phyloP scores from a whole-genome alignment of 2,888 invertebrate species.

The Alentia gelatinosa region DNA sequence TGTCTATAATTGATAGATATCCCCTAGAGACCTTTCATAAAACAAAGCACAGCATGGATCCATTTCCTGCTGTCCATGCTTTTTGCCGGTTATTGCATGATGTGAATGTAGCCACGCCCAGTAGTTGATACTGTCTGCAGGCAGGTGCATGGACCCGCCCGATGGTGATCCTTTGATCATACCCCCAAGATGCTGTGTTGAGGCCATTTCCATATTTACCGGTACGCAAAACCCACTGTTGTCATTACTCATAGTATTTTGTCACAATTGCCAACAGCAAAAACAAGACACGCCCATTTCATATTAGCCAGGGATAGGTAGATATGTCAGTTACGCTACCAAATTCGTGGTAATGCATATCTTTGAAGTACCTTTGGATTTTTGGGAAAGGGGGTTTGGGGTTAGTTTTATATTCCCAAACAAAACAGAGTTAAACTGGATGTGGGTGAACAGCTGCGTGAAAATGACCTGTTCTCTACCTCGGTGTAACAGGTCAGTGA shows the following conservation, averaged over 20 bases:
- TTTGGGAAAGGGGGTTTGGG: too few relatives aligned
- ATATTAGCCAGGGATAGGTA: neutral
- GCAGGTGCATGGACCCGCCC: neutral
- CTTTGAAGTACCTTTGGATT: too few relatives aligned
- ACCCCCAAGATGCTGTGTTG: neutral
- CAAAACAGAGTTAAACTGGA: neutral
- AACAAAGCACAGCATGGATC: neutral
- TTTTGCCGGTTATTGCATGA: neutral
- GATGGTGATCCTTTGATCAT: neutral
- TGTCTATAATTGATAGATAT: neutral
- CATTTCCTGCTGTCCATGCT: neutral
- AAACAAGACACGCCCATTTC: neutral
- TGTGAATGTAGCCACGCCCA: neutral
- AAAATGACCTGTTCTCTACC: conserved; percentile 39
- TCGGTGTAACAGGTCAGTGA: conserved; percentile 45
- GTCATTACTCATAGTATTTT: neutral
- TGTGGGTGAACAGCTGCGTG: conserved; percentile 41
- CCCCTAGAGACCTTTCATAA: neutral
- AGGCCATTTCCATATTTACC: neutral
- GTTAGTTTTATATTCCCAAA: neutral
- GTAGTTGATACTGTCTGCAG: neutral
- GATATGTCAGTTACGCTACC: neutral
- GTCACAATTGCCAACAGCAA: neutral
- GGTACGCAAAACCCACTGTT: neutral
- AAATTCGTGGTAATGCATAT: too few relatives aligned